Percentiles rank a stretch among this genome's conserved stretches.
Evolutionary conservation across 2,888 invertebrate genomes (phyloP).

Genomic region (Agonum fuliginosum): DNA sequence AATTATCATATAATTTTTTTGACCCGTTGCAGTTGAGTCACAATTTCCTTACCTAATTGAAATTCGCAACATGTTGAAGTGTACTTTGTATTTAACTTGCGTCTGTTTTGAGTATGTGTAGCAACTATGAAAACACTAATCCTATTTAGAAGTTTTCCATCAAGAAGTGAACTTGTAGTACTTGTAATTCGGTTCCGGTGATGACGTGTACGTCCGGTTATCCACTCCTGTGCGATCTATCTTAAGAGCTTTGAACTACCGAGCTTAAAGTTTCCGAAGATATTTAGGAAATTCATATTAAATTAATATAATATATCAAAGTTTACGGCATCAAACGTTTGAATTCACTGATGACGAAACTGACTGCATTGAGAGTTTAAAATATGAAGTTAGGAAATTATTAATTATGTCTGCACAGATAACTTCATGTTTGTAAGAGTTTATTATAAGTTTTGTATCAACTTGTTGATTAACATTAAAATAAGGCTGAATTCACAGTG

Average conservation of each 20-base stretch:
- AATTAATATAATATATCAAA: conserved; percentile 3
- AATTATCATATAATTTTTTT: too few species aligned
- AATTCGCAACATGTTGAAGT: too few species aligned
- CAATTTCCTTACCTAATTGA: too few species aligned
- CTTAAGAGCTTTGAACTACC: not conserved
- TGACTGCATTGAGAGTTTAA: conserved; percentile 12
- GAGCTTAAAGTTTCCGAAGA: not conserved
- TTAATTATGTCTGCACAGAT: too few species aligned
- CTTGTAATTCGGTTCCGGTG: not conserved
- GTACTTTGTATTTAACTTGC: conserved; percentile 1
- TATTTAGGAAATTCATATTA: conserved; percentile 31
- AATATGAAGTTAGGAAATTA: too few species aligned
- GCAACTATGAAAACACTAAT: conserved; percentile 26
- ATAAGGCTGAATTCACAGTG: too few species aligned
- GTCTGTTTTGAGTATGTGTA: not conserved
- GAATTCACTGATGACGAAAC: not conserved
- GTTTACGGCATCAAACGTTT: conserved; percentile 6
- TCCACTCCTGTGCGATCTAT: not conserved
- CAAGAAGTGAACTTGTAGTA: conserved; percentile 2
- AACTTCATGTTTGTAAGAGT: not conserved
- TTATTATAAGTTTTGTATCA: not conserved
- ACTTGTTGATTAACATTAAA: too few species aligned
- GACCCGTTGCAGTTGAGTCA: too few species aligned
- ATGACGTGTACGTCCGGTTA: not conserved
- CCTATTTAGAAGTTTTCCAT: conserved; percentile 11